A percentile compares a stretch with the other conserved stretches of the same genome.
These are phyloP conservation scores for Sciurus vulgaris DNA, from an alignment of 2,797 vertebrate genomes.

Conservation along the genomic window DNA sequence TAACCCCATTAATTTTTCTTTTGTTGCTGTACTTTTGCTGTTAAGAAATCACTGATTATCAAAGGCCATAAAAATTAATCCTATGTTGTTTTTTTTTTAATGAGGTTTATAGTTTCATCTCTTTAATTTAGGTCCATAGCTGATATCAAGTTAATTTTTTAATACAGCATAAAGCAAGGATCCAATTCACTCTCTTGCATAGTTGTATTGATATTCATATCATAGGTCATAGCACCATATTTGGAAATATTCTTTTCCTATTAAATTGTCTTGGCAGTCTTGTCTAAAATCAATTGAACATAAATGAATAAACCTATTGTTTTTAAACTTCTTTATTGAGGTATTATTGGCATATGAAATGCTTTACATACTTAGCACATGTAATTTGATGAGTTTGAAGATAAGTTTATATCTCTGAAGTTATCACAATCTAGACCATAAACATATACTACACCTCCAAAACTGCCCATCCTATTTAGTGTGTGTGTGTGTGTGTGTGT, in stretches of 20 bases:
- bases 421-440: too few relatives aligned
- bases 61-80: neutral
- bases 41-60: slow-evolving; percentile 6
- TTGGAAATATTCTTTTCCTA: neutral
- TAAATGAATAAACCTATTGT: neutral
- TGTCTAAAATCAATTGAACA: neutral
- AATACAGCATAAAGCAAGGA: neutral
- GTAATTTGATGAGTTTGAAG: neutral
- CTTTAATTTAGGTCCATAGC: neutral
- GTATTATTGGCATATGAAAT: neutral
- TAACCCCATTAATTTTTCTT: neutral
- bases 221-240: neutral
- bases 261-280: neutral
- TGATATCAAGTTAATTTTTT: neutral
- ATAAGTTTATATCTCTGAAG: neutral
- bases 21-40: neutral
- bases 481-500: neutral
- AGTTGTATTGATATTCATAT: neutral
- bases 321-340: neutral
- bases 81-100: neutral
- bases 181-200: neutral
- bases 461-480: neutral
- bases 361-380: neutral
- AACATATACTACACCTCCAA: neutral
- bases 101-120: neutral